Conservation (phyloP, 1,140 invertebrate species). For the Polyergus mexicanus region DNA sequence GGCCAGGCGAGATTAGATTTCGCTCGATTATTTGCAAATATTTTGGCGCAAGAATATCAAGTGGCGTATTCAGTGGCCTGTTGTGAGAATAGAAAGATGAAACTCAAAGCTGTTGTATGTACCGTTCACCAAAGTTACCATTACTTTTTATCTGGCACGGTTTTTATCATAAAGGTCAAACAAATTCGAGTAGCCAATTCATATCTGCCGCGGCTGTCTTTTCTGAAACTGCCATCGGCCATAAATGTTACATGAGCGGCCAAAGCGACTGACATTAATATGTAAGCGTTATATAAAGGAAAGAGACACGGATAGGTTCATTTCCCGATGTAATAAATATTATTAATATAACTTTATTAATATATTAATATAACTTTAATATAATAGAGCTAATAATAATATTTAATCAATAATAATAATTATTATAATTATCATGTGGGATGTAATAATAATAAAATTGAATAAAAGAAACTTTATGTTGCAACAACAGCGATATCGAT, state of each 20-base stretch:
- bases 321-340: conserved; percentile 10
- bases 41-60: not conserved
- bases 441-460: too few species aligned
- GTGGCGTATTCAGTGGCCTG: not conserved
- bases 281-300: conserved; percentile 3
- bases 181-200: conserved; percentile 40
- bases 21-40: not conserved
- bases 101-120: conserved; percentile 35
- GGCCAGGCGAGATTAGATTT: not conserved
- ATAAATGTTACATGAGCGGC: conserved; percentile 50
- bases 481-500: too few species aligned
- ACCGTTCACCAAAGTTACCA: conserved; percentile 34
- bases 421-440: too few species aligned
- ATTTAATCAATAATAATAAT: too few species aligned
- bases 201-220: conserved; percentile 41
- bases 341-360: not conserved
- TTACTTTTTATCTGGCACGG: conserved; percentile 30
- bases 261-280: conserved; percentile 54
- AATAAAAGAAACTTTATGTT: too few species aligned
- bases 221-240: conserved; percentile 27
- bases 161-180: conserved; percentile 56
- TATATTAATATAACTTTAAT: too few species aligned
- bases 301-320: not conserved
- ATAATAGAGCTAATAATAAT: too few species aligned
- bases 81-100: conserved; percentile 24